Evolutionary conservation across 2,113 vertebrate genomes (phyloP).

Genomic region (Verasper variegatus): DNA sequence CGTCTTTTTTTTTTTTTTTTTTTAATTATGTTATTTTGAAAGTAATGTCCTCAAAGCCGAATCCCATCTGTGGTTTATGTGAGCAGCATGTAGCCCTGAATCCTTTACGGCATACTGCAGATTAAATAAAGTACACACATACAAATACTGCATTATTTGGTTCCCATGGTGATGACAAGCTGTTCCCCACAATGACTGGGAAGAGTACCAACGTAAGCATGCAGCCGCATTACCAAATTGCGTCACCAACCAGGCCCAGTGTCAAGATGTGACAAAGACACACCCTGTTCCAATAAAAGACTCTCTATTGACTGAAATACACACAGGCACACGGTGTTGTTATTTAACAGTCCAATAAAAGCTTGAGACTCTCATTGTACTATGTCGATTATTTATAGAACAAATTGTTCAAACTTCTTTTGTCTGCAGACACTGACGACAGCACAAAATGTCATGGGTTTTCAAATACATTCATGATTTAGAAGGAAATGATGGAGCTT

Average conservation of each 20-base stretch:
- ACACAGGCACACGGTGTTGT: background rate
- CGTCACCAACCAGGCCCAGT: background rate
- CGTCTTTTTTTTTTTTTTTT: too few species aligned
- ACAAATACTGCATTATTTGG: conserved; percentile 3
- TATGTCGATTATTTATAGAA: background rate
- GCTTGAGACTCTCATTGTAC: background rate
- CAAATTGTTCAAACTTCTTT: background rate
- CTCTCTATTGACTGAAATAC: background rate
- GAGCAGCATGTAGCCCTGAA: too few species aligned
- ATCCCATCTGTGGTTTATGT: too few species aligned
- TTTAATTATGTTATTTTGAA: too few species aligned
- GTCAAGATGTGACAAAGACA: conserved; percentile 20
- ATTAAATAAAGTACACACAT: background rate
- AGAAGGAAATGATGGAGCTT: background rate
- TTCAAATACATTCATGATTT: background rate
- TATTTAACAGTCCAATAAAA: background rate
- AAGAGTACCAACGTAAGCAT: background rate
- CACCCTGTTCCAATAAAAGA: conserved; percentile 35
- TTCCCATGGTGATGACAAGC: conserved; percentile 22
- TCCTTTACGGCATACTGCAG: too few species aligned
- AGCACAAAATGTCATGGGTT: background rate
- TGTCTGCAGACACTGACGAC: background rate
- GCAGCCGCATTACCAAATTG: background rate
- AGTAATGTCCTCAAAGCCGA: too few species aligned
- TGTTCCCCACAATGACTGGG: background rate